Evolutionary conservation across 2,113 vertebrate species (phyloP).

Genomic region (Brienomyrus longianalis): DNA sequence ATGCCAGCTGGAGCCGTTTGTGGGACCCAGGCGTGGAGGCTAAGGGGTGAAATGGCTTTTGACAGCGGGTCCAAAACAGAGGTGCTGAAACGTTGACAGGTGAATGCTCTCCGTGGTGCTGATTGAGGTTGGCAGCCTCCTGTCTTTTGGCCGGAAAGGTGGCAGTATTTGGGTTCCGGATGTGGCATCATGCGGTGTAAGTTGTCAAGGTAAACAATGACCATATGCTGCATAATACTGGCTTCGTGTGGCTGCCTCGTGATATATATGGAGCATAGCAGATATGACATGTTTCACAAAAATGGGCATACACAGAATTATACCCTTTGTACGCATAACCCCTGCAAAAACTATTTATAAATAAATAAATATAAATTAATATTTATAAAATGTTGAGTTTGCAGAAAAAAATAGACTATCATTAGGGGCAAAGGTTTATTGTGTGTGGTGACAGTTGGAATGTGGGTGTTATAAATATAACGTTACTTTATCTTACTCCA

Average conservation of each 20-base stretch:
- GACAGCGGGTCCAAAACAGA: neutral
- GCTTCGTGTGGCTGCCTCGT: neutral
- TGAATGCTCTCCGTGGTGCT: neutral
- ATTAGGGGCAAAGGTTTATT: neutral
- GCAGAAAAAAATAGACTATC: neutral
- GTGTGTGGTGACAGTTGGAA: neutral
- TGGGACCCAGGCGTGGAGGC: neutral
- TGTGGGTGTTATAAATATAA: neutral
- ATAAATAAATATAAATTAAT: no score
- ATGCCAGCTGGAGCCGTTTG: neutral
- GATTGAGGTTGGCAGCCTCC: neutral
- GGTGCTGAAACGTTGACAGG: neutral
- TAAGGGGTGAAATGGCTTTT: neutral
- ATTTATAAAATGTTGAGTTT: neutral
- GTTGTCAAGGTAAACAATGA: neutral
- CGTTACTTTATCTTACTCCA: neutral
- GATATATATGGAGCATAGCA: neutral
- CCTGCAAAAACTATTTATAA: neutral
- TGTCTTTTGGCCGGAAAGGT: neutral
- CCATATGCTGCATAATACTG: neutral
- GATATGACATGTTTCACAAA: neutral
- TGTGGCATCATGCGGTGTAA: neutral
- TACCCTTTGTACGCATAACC: neutral
- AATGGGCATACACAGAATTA: neutral
- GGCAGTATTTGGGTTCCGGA: neutral